A percentile compares a stretch with the other conserved stretches of the same genome.
Conservation (phyloP, 2,888 invertebrate species). For the Nezara viridula region DNA sequence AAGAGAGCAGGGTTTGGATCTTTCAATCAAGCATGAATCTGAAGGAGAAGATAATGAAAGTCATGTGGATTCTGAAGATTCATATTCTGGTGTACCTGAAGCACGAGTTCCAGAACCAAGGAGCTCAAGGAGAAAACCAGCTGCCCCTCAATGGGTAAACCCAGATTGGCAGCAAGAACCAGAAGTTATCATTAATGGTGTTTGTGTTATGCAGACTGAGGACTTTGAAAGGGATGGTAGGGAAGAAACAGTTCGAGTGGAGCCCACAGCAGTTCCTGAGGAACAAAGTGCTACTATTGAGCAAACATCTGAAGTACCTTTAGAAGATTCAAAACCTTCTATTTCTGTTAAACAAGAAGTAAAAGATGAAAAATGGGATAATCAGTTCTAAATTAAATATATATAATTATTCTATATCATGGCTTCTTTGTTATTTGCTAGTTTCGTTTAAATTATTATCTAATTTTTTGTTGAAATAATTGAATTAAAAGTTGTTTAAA, state of each 20-base stretch:
- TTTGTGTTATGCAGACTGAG: constrained; percentile 90
- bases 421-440: constrained; percentile 54
- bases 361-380: constrained; percentile 66
- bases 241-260: constrained; percentile 82
- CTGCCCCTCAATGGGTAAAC: constrained; percentile 97
- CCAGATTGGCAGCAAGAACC: constrained; percentile 88
- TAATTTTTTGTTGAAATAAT: constrained; percentile 25
- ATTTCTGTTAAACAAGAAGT: constrained; percentile 65
- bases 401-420: constrained; percentile 50
- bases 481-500: constrained; percentile 27
- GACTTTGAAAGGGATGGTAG: constrained; percentile 70
- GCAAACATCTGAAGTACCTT: constrained; percentile 59
- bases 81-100: constrained; percentile 66
- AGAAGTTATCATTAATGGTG: constrained; percentile 93
- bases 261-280: constrained; percentile 81
- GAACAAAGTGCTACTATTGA: constrained; percentile 67
- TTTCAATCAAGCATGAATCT: constrained; percentile 85
- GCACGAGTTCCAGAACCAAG: constrained; percentile 66
- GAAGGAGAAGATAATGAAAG: constrained; percentile 86
- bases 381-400: constrained; percentile 64
- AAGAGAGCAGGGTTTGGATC: constrained; percentile 87
- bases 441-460: not conserved
- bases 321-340: constrained; percentile 61
- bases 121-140: constrained; percentile 88
- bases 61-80: constrained; percentile 66